Evolutionary conservation across 2,797 vertebrate species (phyloP), one percentile per base, ranked within the genome.

Genomic region (Heterohyrax brucei): DNA sequence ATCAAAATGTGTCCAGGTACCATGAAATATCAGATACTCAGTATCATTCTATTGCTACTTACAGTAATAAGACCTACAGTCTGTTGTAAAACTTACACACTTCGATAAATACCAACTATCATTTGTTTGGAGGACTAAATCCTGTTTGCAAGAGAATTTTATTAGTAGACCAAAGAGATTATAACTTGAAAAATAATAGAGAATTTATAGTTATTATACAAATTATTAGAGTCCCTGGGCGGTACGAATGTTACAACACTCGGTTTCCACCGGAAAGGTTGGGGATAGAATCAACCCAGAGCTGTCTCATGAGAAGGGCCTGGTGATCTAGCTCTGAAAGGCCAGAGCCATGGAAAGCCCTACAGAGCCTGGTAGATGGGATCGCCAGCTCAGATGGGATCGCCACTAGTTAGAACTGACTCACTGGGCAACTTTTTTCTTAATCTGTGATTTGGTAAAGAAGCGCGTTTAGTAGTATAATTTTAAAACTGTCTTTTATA

Each of bases 1-100:
- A 90, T 93, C 44, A 73, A 90, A 22, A 10, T 87, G 33, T 97
- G 77, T 97, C 62, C 78, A 93, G 87, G 77, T 96, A 86, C 89
- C 46, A 72, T 79, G 53, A 97, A 95, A 33, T 30, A 95, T 76
- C 92, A 96, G 61, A 72, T 97, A 86, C 93, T 98, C 78, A 76
- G 96, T 98, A 90, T 93, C 92, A 59, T 97, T 95, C 87, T 80
- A 84, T 95, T 96, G 96, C 81, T 96, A 61, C 94, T 94, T 84
- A 19, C 19, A 98, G 62, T 70, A 93, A 76, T 93, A 94, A 83
- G 50, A 72, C 92, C 87, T 82, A 59, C n/a, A 81, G 33, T 86
- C 79, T 77, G 53, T 90, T 82, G n/a, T 97, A 96, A 83, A 94
- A 95, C 26, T 90, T n/a, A 70, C 12, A 59, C 86, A 88, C 96